phyloP scores from a whole-genome alignment of 2,888 invertebrate species.

The Melitaea athalia region DNA sequence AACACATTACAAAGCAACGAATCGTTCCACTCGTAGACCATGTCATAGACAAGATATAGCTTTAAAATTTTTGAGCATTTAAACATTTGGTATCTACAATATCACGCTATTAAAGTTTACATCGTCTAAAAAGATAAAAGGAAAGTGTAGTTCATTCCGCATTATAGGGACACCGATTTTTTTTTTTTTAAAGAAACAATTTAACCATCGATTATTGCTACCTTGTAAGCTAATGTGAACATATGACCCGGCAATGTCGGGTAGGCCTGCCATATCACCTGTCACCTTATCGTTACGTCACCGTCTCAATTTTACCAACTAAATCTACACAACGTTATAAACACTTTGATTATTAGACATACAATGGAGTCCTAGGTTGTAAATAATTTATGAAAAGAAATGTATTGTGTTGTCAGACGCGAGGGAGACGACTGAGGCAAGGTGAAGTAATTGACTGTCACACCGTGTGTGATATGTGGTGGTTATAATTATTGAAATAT shows the following conservation, averaged over 20 bases:
- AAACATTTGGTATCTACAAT: conserved; percentile 20
- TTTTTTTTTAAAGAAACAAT: conserved; percentile 6
- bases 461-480: conserved; percentile 70
- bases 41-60: not conserved
- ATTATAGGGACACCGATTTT: conserved; percentile 10
- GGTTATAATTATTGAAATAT: conserved; percentile 45
- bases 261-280: conserved; percentile 68
- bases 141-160: not conserved
- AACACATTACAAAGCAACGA: not conserved
- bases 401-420: conserved; percentile 60
- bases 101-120: conserved; percentile 13
- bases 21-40: not conserved
- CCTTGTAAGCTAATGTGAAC: conserved; percentile 21
- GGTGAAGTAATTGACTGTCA: conserved; percentile 67
- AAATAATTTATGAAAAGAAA: conserved; percentile 62
- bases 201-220: conserved; percentile 37
- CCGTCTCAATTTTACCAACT: conserved; percentile 55
- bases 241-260: conserved; percentile 12
- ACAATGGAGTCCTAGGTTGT: conserved; percentile 60
- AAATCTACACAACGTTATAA: conserved; percentile 72
- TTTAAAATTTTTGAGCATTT: conserved; percentile 20
- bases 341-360: conserved; percentile 68
- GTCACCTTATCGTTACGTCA: conserved; percentile 51
- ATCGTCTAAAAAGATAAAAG: conserved; percentile 8
- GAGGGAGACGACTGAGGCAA: conserved; percentile 40